Evolutionary conservation across 2,113 vertebrate genomes (phyloP).

Genomic region (Psittacula cyanocephala): DNA sequence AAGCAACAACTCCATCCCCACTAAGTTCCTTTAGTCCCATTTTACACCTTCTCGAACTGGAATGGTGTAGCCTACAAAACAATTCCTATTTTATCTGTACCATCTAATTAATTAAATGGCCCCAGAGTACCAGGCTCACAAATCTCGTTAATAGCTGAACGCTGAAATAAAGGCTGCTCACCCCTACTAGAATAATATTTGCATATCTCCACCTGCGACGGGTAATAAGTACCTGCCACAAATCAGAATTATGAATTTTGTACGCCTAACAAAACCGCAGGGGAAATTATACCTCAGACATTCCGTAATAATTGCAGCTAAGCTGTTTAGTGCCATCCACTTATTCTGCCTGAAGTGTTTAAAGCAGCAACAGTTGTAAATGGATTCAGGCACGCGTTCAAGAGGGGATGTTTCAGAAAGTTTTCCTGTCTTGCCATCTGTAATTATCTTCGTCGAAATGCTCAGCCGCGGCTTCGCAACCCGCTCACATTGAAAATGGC

Average conservation of each 20-base stretch:
- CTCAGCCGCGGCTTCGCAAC: slow-evolving; percentile 68
- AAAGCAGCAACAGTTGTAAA: slow-evolving; percentile 85
- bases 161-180: slow-evolving; percentile 83
- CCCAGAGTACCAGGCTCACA: slow-evolving; percentile 83
- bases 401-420: slow-evolving; percentile 72
- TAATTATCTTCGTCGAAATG: slow-evolving; percentile 78
- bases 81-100: slow-evolving; percentile 85
- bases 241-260: slow-evolving; percentile 88
- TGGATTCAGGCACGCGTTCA: slow-evolving; percentile 81
- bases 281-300: slow-evolving; percentile 90
- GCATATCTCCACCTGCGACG: slow-evolving; percentile 89
- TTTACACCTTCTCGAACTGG: slow-evolving; percentile 69
- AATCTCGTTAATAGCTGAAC: slow-evolving; percentile 86
- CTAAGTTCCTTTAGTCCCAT: slow-evolving; percentile 70
- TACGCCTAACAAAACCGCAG: slow-evolving; percentile 83
- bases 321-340: slow-evolving; percentile 87
- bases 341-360: slow-evolving; percentile 87
- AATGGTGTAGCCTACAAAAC: slow-evolving; percentile 79
- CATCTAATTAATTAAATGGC: slow-evolving; percentile 87
- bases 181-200: slow-evolving; percentile 85
- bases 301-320: slow-evolving; percentile 87
- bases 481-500: slow-evolving; percentile 60
- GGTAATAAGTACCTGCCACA: slow-evolving; percentile 89
- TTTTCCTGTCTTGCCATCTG: slow-evolving; percentile 76
- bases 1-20: slow-evolving; percentile 60